Conservation (phyloP, 2,888 invertebrate species). For the Helicoverpa assulta region DNA sequence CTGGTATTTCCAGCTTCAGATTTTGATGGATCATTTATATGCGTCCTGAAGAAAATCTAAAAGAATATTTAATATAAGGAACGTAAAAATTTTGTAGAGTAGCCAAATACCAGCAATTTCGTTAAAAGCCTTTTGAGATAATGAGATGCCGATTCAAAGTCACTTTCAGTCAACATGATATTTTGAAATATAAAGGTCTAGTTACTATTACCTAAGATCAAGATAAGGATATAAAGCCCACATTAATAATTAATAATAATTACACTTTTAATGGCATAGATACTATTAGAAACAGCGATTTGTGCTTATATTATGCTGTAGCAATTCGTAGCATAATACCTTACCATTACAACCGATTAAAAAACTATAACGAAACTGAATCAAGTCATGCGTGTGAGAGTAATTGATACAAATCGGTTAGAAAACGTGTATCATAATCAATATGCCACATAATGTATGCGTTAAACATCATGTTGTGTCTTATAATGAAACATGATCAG, state of each 20-base stretch:
- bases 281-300: too few relatives aligned
- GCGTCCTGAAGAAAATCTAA: neutral
- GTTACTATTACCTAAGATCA: too few relatives aligned
- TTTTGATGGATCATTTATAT: constrained; percentile 2
- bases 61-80: neutral
- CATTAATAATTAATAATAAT: too few relatives aligned
- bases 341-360: neutral
- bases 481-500: constrained; percentile 38
- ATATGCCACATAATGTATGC: constrained; percentile 27
- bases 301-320: too few relatives aligned
- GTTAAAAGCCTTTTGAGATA: constrained; percentile 1
- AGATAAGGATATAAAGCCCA: too few relatives aligned
- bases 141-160: neutral
- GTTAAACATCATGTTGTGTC: constrained; percentile 11
- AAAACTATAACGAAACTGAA: constrained; percentile 18
- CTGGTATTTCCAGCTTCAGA: neutral
- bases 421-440: constrained; percentile 39
- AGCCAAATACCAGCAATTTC: neutral
- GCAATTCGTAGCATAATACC: neutral
- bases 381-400: constrained; percentile 40
- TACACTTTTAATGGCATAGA: too few relatives aligned
- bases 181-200: neutral
- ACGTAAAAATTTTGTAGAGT: neutral
- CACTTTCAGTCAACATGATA: neutral
- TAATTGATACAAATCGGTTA: constrained; percentile 44